Base-by-base conservation (phyloP, 1,140 invertebrate species). In the Caenorhabditis elegans region DNA sequence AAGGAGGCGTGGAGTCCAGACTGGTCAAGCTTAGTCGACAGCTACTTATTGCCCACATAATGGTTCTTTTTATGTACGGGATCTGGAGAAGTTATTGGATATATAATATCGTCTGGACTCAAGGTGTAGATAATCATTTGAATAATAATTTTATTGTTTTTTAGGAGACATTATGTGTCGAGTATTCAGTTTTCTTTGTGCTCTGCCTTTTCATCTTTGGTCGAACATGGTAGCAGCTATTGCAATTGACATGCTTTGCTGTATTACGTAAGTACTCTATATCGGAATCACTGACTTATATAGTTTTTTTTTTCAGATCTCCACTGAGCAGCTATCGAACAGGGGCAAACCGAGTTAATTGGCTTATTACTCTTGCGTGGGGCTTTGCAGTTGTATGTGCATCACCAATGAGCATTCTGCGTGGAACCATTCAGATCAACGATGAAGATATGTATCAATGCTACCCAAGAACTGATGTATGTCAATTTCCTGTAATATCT, bases 141-240 rank as follows among this genome's bases (percentile, higher is more conserved):
- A 43, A 11, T 19, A 22, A 47, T 13, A 28, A 24, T 1, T 11
- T 10, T 49, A n/a, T 46, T 43, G 15, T 43, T 43, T 43, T 79
- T 47, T 19, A 83, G 82, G 87, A 3, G 82, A 87, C 53, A 26
- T 85, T n/a, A 46, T 87, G 13, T 87, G 87, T 53, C 82, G 84
- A 43, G 70, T 87, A 13, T 87, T 87, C 78, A 87, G 86, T 24
- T 86, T 88, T 39, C 78, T 86, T 19, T 70, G 76, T 46, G 85
- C 87, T 24, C 76, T 87, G 10, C 87, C 87, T 4, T 87, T 87
- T 70, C 87, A 87, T 80, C 79, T 87, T 17, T 87, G 87, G 87
- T 88, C 87, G 15, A 87, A 87, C 51, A 84, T 87, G 78, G 87
- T 87, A 1, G 87, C 87, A 13, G 87, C 87, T n/a, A 85, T 87